Percentiles rank a stretch among this genome's conserved stretches.
These are phyloP conservation scores for Coreoperca whiteheadi DNA, from an alignment of 2,113 vertebrate species.

Conservation along the genomic window DNA sequence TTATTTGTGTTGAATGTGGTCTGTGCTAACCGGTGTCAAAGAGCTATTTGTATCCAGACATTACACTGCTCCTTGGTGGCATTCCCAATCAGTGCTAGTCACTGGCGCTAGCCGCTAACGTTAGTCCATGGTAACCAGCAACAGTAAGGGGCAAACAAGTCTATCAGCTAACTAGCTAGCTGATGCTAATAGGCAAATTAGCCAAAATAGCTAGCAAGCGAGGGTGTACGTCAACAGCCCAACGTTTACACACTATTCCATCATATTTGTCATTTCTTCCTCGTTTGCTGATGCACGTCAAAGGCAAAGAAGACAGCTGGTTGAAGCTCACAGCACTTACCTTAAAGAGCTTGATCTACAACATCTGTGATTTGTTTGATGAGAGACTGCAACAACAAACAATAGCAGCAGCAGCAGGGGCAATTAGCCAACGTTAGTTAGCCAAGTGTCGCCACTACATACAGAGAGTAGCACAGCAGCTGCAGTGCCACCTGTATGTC, in stretches of 20 bases:
- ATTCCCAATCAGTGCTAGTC: conserved; percentile 78
- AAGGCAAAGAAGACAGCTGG: conserved; percentile 48
- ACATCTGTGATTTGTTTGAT: conserved; percentile 88
- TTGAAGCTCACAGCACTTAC: conserved; percentile 81
- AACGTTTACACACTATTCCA: conserved; percentile 61
- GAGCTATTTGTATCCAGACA: conserved; percentile 61
- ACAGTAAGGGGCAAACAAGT: conserved; percentile 69
- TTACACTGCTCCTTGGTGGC: conserved; percentile 67
- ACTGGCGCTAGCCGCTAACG: conserved; percentile 76
- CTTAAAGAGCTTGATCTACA: conserved; percentile 85
- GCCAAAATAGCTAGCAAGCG: conserved; percentile 71
- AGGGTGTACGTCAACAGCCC: conserved; percentile 62
- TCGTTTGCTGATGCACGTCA: conserved; percentile 46
- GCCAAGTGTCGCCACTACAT: conserved; percentile 80
- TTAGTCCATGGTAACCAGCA: conserved; percentile 66
- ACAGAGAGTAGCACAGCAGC: conserved; percentile 69
- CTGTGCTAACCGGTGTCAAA: conserved; percentile 59
- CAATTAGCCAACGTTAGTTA: conserved; percentile 84
- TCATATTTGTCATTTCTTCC: conserved; percentile 39
- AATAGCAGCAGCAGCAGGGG: conserved; percentile 80
- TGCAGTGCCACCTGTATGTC: conserved; percentile 80
- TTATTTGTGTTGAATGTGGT: conserved; percentile 7
- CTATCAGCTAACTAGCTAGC: conserved; percentile 74
- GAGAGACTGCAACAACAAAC: conserved; percentile 85
- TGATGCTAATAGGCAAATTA: conserved; percentile 77